These are phyloP conservation scores for Eurypyga helias DNA, from an alignment of 2,113 vertebrate genomes.

Conservation along the genomic window DNA sequence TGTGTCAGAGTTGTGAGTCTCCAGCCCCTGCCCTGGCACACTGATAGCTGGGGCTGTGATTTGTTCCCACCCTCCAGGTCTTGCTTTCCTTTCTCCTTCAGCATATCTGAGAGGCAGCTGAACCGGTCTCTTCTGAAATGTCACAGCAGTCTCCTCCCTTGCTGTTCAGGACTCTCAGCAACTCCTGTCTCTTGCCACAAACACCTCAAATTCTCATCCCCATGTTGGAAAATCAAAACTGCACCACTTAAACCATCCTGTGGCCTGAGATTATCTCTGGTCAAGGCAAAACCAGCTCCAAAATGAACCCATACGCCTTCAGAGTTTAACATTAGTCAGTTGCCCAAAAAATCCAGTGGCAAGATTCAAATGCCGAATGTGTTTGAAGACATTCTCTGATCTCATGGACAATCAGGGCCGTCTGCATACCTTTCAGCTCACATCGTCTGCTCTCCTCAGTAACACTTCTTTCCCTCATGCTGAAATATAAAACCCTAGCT, in stretches of 20 bases:
- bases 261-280: neutral
- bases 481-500: neutral
- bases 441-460: slow-evolving; percentile 4
- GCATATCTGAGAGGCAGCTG: neutral
- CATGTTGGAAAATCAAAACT: neutral
- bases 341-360: neutral
- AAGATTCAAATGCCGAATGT: neutral
- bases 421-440: neutral
- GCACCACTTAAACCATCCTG: neutral
- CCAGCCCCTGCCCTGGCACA: neutral
- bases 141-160: neutral
- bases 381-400: neutral
- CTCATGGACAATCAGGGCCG: neutral
- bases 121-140: neutral
- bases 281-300: neutral
- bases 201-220: neutral
- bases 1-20: neutral
- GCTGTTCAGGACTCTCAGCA: neutral
- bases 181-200: neutral
- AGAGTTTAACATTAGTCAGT: neutral
- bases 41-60: neutral
- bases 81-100: neutral
- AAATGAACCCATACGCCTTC: neutral
- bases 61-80: neutral
- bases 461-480: neutral